Evolutionary conservation across 2,888 invertebrate genomes (phyloP).

Genomic region (Crepidodera aurea): DNA sequence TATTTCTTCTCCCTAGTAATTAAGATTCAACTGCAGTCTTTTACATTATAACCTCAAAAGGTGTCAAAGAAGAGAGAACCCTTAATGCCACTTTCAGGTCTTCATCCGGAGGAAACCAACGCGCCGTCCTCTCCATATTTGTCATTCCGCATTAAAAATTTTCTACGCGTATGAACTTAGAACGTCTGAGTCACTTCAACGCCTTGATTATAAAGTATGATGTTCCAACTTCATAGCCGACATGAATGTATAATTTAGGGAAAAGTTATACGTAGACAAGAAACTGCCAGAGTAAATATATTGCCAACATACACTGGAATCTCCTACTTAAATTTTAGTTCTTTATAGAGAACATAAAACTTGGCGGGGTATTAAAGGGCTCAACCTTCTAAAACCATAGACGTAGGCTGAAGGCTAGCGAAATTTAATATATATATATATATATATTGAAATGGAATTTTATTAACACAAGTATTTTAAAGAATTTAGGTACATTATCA

Average conservation of each 20-base stretch:
- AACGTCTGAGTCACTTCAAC: conserved; percentile 35
- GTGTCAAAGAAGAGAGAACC: conserved; percentile 20
- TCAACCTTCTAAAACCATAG: too few species aligned
- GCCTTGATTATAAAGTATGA: conserved; percentile 38
- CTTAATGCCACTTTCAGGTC: conserved; percentile 20
- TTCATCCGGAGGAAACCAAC: conserved; percentile 18
- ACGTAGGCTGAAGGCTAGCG: too few species aligned
- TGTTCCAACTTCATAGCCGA: conserved; percentile 37
- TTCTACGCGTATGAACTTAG: conserved; percentile 33
- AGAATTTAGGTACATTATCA: too few species aligned
- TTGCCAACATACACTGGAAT: conserved; percentile 45
- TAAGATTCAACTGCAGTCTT: conserved; percentile 24
- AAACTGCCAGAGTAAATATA: conserved; percentile 45
- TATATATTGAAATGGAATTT: too few species aligned
- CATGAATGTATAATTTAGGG: conserved; percentile 37
- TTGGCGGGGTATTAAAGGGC: conserved; percentile 48
- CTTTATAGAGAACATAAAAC: conserved; percentile 50
- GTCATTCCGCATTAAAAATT: conserved; percentile 33
- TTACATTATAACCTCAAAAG: conserved; percentile 20
- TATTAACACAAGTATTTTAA: too few species aligned
- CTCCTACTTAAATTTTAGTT: conserved; percentile 50
- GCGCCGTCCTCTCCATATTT: conserved; percentile 19
- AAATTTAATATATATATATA: too few species aligned
- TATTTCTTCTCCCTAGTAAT: conserved; percentile 8
- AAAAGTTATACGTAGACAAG: conserved; percentile 36